Evolutionary conservation across 1,140 invertebrate genomes (phyloP).

Genomic region (roundworm (Caenorhabditis elegans)): WBcel235 BX284605.5:5797001-5797500

Average conservation of each 20-base stretch:
- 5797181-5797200: constrained; percentile 56
- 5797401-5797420: constrained; percentile 63
- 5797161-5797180: too few relatives aligned
- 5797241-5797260: constrained; percentile 51
- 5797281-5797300: constrained; percentile 62
- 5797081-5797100: too few relatives aligned
- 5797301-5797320: constrained; percentile 56
- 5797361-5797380: constrained; percentile 57
- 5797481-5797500: constrained; percentile 18
- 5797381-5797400: constrained; percentile 64
- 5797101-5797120: too few relatives aligned
- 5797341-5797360: constrained; percentile 48
- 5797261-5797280: constrained; percentile 43
- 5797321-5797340: constrained; percentile 55
- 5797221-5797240: constrained; percentile 58
- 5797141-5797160: too few relatives aligned
- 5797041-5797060: too few relatives aligned
- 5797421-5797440: not conserved
- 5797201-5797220: constrained; percentile 65
- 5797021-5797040: too few relatives aligned
- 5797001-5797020: too few relatives aligned
- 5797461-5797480: constrained; percentile 12
- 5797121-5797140: too few relatives aligned
- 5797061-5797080: too few relatives aligned
- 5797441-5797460: not conserved